Conservation (phyloP, 2,113 vertebrate species). For the Chinchilla lanigera region DNA sequence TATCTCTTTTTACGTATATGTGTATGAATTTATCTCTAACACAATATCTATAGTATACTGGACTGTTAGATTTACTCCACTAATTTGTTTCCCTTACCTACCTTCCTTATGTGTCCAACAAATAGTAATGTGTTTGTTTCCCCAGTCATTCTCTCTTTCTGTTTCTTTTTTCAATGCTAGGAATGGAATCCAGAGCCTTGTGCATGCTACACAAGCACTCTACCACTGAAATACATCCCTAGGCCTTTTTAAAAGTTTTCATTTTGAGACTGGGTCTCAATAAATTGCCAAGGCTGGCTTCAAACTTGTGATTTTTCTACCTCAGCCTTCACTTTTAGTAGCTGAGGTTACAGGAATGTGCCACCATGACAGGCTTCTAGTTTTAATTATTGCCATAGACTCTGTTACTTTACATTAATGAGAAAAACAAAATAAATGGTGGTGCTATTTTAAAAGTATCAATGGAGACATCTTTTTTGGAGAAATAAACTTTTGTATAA, state of each 20-base stretch:
- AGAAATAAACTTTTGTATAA: background rate
- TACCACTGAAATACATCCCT: background rate
- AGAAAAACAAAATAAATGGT: background rate
- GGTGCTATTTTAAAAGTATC: background rate
- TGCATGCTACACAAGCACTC: background rate
- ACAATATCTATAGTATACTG: background rate
- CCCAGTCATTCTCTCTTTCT: background rate
- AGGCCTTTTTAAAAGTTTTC: background rate
- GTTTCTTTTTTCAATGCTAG: background rate
- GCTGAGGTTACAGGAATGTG: background rate
- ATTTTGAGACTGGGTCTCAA: background rate
- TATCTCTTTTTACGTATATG: background rate
- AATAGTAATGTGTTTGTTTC: background rate
- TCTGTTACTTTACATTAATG: constrained; percentile 31
- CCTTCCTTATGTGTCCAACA: background rate
- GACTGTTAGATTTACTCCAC: background rate
- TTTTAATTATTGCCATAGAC: background rate
- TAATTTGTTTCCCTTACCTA: background rate
- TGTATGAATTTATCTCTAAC: background rate
- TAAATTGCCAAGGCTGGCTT: background rate
- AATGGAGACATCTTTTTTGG: background rate
- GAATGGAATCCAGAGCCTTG: background rate
- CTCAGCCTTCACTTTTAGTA: background rate
- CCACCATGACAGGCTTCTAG: background rate
- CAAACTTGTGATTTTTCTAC: background rate